phyloP scores from a whole-genome alignment of 2,797 vertebrate genomes.

The Tiaroga cobitis region DNA sequence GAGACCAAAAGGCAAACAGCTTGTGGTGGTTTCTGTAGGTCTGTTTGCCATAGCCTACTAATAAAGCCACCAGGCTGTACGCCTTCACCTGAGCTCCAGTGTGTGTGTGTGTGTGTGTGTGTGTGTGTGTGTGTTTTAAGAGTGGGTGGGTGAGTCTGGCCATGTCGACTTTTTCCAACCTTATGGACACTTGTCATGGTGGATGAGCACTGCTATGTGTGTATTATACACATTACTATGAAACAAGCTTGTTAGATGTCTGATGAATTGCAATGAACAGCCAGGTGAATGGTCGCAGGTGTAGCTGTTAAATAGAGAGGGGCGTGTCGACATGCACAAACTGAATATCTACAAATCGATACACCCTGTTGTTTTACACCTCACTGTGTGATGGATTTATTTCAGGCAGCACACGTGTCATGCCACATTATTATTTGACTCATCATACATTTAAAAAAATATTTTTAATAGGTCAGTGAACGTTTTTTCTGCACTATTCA shows the following conservation, averaged over 20 bases:
- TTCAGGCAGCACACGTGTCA: not conserved
- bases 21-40: slow-evolving; percentile 36
- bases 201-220: not conserved
- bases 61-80: slow-evolving; percentile 16
- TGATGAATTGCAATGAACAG: not conserved
- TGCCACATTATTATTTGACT: slow-evolving; percentile 3
- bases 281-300: slow-evolving; percentile 41
- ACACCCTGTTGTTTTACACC: slow-evolving; percentile 4
- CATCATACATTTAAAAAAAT: not conserved
- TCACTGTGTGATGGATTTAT: not conserved
- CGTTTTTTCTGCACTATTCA: not conserved
- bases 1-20: slow-evolving; percentile 33
- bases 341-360: not conserved
- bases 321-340: slow-evolving; percentile 40
- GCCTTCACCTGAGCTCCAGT: not conserved
- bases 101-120: not conserved
- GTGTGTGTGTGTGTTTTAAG: not conserved
- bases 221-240: not conserved
- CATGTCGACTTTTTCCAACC: slow-evolving; percentile 4
- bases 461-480: not conserved
- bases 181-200: slow-evolving; percentile 12
- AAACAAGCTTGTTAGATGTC: not conserved
- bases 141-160: slow-evolving; percentile 8
- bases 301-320: slow-evolving; percentile 40
- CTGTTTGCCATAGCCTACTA: slow-evolving; percentile 28